Evolutionary conservation across 2,797 vertebrate genomes (phyloP), one percentile per base, ranked within the genome.

Genomic region (Spea hammondii): DNA sequence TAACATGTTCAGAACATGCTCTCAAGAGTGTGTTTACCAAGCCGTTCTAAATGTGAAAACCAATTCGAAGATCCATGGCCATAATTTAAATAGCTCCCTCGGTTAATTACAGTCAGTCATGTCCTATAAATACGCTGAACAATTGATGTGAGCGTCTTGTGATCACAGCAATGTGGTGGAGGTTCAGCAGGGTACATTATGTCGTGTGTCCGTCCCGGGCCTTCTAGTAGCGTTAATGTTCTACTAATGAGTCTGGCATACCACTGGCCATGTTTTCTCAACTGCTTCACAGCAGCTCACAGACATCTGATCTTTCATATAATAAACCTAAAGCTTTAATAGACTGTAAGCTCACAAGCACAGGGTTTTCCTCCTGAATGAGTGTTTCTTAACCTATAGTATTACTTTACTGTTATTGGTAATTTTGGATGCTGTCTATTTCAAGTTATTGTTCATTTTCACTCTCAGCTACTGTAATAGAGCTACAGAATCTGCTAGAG

Each of bases 81-180:
- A 71, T 65, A 55, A 66, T 47, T 45, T 12, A 8, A 47, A 44
- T n/a, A 70, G 51, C 65, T 72, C 45, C 68, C 54, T 65, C 59
- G 8, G 7, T 66, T 66, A 72, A 72, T 78, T 66, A 72, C 76
- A 44, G 17, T 67, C 59, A 70, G 45, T 67, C 77, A 73, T 50
- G 51, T 60, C 13, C 70, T 79, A 79, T 67, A 73, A 73, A 79
- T 79, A 79, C 13, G 4, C 44, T 6, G 53, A 73, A 79, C 50
- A 55, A 79, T 66, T 72, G 60, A 73, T 8, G 60, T 13, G 14
- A 9, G 69, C 7, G 70, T 55, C 62, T 11, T 72, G 9, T 59
- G 70, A 72, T 72, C 4, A 46, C 6, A 53, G 7, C 59, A 14
- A 14, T 47, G 47, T 4, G 8, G 13, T 53, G 4, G 10, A 71